Conservation (phyloP, 2,797 vertebrate species). For the Alosa sapidissima region DNA sequence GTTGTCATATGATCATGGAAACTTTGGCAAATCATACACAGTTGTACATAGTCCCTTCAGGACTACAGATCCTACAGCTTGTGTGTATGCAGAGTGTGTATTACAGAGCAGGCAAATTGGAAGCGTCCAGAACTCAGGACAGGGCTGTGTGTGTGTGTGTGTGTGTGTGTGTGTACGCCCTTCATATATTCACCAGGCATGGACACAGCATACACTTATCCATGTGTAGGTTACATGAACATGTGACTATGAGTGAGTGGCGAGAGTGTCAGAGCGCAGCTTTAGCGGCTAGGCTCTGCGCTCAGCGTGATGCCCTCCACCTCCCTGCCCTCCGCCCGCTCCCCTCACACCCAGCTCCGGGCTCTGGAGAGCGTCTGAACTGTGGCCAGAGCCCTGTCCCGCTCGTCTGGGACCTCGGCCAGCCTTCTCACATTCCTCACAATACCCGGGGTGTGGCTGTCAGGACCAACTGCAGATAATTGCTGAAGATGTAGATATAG, state of each 20-base stretch:
- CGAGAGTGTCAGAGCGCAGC: not conserved
- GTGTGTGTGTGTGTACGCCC: conserved; percentile 1
- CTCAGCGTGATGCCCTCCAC: conserved; percentile 44
- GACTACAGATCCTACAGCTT: not conserved
- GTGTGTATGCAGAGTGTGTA: not conserved
- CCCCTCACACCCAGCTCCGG: not conserved
- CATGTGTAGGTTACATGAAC: not conserved
- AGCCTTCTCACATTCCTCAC: conserved; percentile 64
- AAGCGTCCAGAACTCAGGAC: conserved; percentile 4
- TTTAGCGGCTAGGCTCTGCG: conserved; percentile 41
- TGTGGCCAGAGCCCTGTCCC: conserved; percentile 40
- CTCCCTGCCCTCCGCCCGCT: not conserved
- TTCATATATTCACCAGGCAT: not conserved
- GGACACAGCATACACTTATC: not conserved
- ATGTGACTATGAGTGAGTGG: not conserved
- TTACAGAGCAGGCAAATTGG: conserved; percentile 36
- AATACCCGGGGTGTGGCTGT: conserved; percentile 56
- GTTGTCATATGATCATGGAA: not conserved
- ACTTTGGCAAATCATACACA: not conserved
- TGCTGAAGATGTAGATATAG: conserved; percentile 42
- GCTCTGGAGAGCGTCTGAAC: not conserved
- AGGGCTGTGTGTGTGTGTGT: conserved; percentile 4
- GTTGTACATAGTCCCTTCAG: not conserved
- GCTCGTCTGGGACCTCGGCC: conserved; percentile 56
- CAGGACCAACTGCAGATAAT: conserved; percentile 48